Percentiles rank a stretch among this genome's conserved stretches.
Evolutionary conservation across 2,888 invertebrate species (phyloP).

Genomic region (Drepana falcataria): DNA sequence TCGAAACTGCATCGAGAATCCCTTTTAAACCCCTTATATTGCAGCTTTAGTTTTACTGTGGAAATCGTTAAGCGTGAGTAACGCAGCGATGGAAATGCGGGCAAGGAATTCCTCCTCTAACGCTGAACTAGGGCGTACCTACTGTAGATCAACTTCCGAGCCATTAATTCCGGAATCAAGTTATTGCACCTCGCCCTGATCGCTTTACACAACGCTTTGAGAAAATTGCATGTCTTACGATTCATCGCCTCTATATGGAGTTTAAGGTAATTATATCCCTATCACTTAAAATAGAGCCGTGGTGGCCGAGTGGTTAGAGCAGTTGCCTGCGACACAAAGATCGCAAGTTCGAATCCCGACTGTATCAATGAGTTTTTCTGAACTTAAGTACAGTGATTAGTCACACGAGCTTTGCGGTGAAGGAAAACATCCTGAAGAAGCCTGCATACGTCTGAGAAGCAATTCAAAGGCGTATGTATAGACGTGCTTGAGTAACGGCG

Average conservation of each 20-base stretch:
- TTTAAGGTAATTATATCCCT: too few species aligned
- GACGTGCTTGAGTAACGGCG: too few species aligned
- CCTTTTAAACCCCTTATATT: slow-evolving; percentile 52
- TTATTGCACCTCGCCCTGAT: slow-evolving; percentile 71
- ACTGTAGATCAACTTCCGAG: slow-evolving; percentile 71
- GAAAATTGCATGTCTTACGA: slow-evolving; percentile 53
- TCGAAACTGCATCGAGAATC: slow-evolving; percentile 43
- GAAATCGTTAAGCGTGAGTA: slow-evolving; percentile 42
- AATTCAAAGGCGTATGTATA: too few species aligned
- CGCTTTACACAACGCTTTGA: slow-evolving; percentile 70
- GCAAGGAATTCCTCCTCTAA: slow-evolving; percentile 45
- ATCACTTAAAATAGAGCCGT: too few species aligned
- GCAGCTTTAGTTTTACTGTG: slow-evolving; percentile 50
- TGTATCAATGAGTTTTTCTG: too few species aligned
- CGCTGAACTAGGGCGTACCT: slow-evolving; percentile 29
- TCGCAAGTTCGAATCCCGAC: too few species aligned
- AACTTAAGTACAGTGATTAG: too few species aligned
- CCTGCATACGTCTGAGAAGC: too few species aligned
- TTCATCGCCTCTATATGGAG: slow-evolving; percentile 29
- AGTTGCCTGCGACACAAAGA: too few species aligned
- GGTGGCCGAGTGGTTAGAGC: too few species aligned
- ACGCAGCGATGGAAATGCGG: slow-evolving; percentile 56
- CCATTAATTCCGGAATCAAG: slow-evolving; percentile 75
- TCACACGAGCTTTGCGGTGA: too few species aligned
- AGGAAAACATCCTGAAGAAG: too few species aligned